A percentile compares a stretch with the other conserved stretches of the same genome.
phyloP scores from a whole-genome alignment of 2,797 vertebrate species.

The Acanthurus tractus region DNA sequence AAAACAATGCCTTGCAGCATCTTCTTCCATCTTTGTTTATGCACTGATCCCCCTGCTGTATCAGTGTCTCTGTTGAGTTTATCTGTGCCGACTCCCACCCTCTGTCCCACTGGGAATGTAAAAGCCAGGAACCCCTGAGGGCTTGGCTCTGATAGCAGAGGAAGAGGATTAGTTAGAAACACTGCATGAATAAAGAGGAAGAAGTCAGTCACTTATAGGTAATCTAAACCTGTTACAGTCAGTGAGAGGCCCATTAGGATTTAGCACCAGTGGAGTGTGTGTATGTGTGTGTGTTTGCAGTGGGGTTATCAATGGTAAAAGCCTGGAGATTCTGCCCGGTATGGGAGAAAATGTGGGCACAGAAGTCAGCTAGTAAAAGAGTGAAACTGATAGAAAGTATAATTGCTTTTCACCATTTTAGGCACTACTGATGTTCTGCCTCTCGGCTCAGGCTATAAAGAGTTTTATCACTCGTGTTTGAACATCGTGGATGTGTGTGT shows the following conservation, averaged over 20 bases:
- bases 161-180: slow-evolving; percentile 60
- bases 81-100: slow-evolving; percentile 34
- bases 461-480: slow-evolving; percentile 53
- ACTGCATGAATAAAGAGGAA: slow-evolving; percentile 64
- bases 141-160: slow-evolving; percentile 45
- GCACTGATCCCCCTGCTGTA: not conserved
- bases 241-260: slow-evolving; percentile 52
- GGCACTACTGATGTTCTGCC: slow-evolving; percentile 42
- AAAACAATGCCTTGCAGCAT: slow-evolving; percentile 31
- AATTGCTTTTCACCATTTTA: slow-evolving; percentile 58
- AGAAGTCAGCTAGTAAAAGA: slow-evolving; percentile 51
- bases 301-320: slow-evolving; percentile 37
- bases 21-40: slow-evolving; percentile 21
- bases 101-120: slow-evolving; percentile 24
- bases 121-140: slow-evolving; percentile 38
- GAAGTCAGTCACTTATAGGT: slow-evolving; percentile 62
- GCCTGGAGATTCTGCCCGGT: slow-evolving; percentile 27
- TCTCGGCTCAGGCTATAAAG: slow-evolving; percentile 46
- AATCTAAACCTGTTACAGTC: slow-evolving; percentile 66
- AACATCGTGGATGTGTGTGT: slow-evolving; percentile 30
- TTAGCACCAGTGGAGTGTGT: slow-evolving; percentile 25
- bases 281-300: slow-evolving; percentile 10
- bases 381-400: slow-evolving; percentile 61
- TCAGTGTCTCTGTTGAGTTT: slow-evolving; percentile 7
- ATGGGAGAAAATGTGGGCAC: slow-evolving; percentile 31